Percentiles rank a stretch among this genome's conserved stretches.
phyloP scores from a whole-genome alignment of 23 tunicate genomes.

The Aplidium turbinatum region DNA sequence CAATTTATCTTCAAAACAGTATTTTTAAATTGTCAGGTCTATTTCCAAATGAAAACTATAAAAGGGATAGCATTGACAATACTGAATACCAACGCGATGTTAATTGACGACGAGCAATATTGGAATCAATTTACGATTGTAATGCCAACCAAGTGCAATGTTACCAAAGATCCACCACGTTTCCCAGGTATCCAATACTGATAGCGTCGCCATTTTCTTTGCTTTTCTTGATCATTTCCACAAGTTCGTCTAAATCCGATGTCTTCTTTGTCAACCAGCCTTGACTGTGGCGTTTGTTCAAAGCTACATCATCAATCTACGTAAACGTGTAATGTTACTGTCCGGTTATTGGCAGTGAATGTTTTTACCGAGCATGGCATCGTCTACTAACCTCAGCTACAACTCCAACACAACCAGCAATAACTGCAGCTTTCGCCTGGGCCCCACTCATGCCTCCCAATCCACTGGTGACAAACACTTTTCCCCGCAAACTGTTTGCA shows the following conservation, averaged over 20 bases:
- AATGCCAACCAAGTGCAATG: no score
- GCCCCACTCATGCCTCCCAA: conserved; percentile 99
- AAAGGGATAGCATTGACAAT: no score
- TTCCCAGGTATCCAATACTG: conserved; percentile 93
- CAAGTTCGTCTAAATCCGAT: conserved; percentile 56
- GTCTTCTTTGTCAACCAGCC: conserved; percentile 91
- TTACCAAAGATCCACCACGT: conserved; percentile 90
- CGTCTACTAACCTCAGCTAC: conserved; percentile 93
- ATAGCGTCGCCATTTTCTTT: conserved; percentile 37
- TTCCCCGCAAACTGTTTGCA: conserved; percentile 53
- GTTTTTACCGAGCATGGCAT: no score
- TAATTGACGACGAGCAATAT: no score
- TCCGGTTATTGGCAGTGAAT: no score
- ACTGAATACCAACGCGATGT: no score
- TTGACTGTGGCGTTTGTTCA: conserved; percentile 80
- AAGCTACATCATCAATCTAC: conserved; percentile 76
- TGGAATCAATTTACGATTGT: no score
- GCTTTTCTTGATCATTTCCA: conserved; percentile 43
- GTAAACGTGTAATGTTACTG: no score
- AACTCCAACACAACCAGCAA: conserved; percentile 94
- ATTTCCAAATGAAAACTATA: no score
- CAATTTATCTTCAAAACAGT: no score
- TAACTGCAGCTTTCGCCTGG: conserved; percentile 94
- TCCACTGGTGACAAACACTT: conserved; percentile 91
- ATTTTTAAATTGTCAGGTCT: no score